These are phyloP conservation scores for Abrostola triplasia DNA, from an alignment of 2,888 invertebrate species.

Conservation along the genomic window DNA sequence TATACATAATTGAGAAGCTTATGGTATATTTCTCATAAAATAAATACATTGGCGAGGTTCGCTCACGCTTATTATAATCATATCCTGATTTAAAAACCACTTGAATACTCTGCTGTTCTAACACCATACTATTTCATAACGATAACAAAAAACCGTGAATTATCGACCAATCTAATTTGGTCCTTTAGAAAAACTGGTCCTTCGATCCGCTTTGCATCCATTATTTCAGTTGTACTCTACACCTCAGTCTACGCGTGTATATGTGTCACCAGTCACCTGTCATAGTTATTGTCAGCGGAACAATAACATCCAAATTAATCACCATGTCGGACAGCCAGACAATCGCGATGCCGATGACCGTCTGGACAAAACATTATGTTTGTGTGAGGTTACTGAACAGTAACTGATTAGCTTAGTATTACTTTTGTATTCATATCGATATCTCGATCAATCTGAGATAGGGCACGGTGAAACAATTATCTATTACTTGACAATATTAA, in stretches of 20 bases:
- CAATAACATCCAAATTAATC: conserved; percentile 20
- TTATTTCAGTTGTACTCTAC: neutral
- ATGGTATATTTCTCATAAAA: neutral
- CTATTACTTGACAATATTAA: no score
- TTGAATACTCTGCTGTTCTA: no score
- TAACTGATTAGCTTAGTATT: neutral
- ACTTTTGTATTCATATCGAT: neutral
- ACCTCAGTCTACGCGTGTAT: neutral
- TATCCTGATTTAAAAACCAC: no score
- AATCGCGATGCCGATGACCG: conserved; percentile 13
- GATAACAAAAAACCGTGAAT: no score
- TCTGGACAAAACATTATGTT: neutral
- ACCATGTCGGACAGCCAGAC: neutral
- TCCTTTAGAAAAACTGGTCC: neutral
- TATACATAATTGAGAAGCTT: neutral
- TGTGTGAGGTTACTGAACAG: conserved; percentile 14
- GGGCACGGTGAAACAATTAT: no score
- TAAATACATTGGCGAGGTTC: neutral
- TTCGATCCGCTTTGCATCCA: neutral
- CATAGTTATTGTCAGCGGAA: conserved; percentile 15
- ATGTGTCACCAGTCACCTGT: conserved; percentile 11
- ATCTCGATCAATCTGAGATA: no score
- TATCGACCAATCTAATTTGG: neutral
- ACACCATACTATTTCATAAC: no score
- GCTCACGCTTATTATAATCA: no score